Base-by-base conservation (phyloP, 2,797 vertebrate genomes). In the Staurois parvus region DNA sequence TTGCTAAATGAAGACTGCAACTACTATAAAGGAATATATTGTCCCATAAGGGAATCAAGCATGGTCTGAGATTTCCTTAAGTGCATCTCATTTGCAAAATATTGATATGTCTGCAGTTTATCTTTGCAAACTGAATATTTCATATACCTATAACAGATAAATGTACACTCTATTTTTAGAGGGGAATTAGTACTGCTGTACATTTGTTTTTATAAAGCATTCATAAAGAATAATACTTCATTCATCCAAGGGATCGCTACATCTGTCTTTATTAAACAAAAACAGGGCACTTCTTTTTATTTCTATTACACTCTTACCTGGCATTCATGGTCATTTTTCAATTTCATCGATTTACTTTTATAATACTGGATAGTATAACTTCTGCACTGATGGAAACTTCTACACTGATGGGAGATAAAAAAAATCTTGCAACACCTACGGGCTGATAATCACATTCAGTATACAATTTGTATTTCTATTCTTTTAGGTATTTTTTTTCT, bases 61-160 rank as follows among this genome's bases (percentile, higher is more conserved):
- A 12, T 1, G 0, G 12, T 45, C 15, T 45, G 15, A 15, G 42
- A 45, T 45, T 48, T 68, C 48, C 64, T 67, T 79, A 30, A 69
- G 24, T 48, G 76, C 62, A 79, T 79, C 28, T 29, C 76, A 68
- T 42, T 21, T 45, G 37, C 29, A 19, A n/a, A 48, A 45, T 15
- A 79, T 29, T 4, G 19, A 64, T 32, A 4, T 8, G 11, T 24
- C 24, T 68, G 77, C 77, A 48, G 26, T 29, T 79, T 12, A 69
- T 19, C 77, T 68, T 28, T 30, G 2, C 21, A n/a, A 21, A 69
- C 37, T 37, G 37, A 79, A 69, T 79, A 79, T 79, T 69, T 79
- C 77, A 79, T 79, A 40, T 48, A 17, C 26, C 62, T 21, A 11
- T 15, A 69, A 52, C 26, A n/a, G 40, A 79, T 69, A 69, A 79